Evolutionary conservation across 2,888 invertebrate genomes (phyloP).

Genomic region (Agonopterix arenella): DNA sequence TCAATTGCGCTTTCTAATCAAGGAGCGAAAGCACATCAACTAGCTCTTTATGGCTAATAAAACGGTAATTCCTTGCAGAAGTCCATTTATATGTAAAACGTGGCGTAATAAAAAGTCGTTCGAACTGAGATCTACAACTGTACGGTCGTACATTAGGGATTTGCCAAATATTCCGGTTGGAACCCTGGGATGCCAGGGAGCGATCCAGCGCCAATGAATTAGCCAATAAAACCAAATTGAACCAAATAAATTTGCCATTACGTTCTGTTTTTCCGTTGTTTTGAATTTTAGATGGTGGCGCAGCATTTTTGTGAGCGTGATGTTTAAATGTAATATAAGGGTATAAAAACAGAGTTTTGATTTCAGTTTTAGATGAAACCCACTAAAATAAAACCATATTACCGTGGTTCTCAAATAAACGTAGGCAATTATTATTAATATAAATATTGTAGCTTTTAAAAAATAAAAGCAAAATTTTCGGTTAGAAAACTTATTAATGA

Average conservation of each 20-base stretch:
- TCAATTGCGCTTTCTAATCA: slow-evolving; percentile 6
- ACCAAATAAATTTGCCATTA: slow-evolving; percentile 67
- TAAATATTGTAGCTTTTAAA: no score
- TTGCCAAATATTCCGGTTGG: slow-evolving; percentile 42
- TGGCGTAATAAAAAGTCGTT: slow-evolving; percentile 49
- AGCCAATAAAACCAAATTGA: slow-evolving; percentile 73
- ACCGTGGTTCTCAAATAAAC: no score
- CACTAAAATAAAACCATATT: no score
- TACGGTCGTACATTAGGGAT: slow-evolving; percentile 46
- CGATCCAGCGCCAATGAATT: slow-evolving; percentile 64
- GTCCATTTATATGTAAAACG: slow-evolving; percentile 62
- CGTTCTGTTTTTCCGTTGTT: slow-evolving; percentile 51
- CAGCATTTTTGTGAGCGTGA: background rate
- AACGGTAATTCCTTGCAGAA: slow-evolving; percentile 35
- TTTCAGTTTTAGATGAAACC: no score
- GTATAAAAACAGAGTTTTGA: no score
- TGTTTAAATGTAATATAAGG: no score
- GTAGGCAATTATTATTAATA: no score
- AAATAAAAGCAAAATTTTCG: no score
- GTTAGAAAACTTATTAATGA: no score
- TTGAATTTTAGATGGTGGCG: slow-evolving; percentile 3
- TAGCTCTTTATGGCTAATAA: slow-evolving; percentile 29
- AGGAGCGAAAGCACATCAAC: slow-evolving; percentile 7
- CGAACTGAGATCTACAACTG: slow-evolving; percentile 32
- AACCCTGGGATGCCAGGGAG: slow-evolving; percentile 30